Conservation (phyloP, 1,140 invertebrate species). For the Goniozus legneri region DNA sequence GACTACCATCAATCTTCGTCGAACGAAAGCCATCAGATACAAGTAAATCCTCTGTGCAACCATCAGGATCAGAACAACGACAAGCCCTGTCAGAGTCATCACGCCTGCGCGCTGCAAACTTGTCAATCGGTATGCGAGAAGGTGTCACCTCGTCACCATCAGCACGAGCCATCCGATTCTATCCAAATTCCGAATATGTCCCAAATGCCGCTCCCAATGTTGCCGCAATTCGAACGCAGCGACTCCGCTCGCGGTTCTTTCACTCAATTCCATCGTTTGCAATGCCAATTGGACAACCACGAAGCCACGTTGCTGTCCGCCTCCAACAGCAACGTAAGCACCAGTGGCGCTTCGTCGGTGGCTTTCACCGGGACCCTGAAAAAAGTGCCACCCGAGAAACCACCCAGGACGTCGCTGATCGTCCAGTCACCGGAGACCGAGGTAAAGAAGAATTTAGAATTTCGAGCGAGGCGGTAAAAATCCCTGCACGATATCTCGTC, state of each 20-base stretch:
- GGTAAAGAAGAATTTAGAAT: constrained; percentile 47
- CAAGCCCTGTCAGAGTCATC: constrained; percentile 15
- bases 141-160: constrained; percentile 41
- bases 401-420: constrained; percentile 50
- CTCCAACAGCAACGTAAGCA: constrained; percentile 4
- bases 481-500: too few relatives aligned
- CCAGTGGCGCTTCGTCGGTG: constrained; percentile 3
- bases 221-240: constrained; percentile 42
- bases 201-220: constrained; percentile 42
- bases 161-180: constrained; percentile 30
- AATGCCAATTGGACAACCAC: constrained; percentile 34
- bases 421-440: constrained; percentile 48
- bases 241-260: constrained; percentile 35
- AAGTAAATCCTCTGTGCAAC: constrained; percentile 29
- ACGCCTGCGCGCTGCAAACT: constrained; percentile 30
- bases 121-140: constrained; percentile 39
- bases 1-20: constrained; percentile 13
- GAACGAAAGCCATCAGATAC: constrained; percentile 28
- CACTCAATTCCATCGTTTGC: constrained; percentile 40
- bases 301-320: constrained; percentile 18
- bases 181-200: constrained; percentile 44
- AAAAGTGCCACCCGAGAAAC: constrained; percentile 51
- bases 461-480: too few relatives aligned
- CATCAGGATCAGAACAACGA: constrained; percentile 25
- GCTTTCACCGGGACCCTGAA: constrained; percentile 48